These are phyloP conservation scores for Noctua fimbriata DNA, from an alignment of 2,888 invertebrate genomes.

Conservation along the genomic window DNA sequence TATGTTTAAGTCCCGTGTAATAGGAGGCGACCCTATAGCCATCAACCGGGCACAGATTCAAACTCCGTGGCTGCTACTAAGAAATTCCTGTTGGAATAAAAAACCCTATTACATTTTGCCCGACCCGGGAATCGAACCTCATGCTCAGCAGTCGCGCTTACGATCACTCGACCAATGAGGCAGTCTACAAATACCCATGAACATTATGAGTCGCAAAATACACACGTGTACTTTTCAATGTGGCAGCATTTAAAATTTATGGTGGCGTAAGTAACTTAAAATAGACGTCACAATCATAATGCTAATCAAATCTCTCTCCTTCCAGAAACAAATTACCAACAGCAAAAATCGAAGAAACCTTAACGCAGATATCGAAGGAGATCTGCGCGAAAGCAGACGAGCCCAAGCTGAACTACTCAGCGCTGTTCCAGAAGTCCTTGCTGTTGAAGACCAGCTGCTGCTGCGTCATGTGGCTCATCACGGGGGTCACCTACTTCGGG, in stretches of 20 bases:
- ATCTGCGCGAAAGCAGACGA: slow-evolving; percentile 70
- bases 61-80: too few species aligned
- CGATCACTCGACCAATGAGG: too few species aligned
- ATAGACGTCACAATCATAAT: neutral
- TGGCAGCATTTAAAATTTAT: neutral
- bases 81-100: too few species aligned
- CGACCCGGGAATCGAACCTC: too few species aligned
- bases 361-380: slow-evolving; percentile 80
- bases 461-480: slow-evolving; percentile 94
- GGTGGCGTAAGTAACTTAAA: neutral
- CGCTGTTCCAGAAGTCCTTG: slow-evolving; percentile 92
- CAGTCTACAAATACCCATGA: too few species aligned
- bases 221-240: neutral
- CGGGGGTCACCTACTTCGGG: slow-evolving; percentile 96
- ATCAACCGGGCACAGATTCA: too few species aligned
- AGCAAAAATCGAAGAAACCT: slow-evolving; percentile 83
- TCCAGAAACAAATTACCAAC: slow-evolving; percentile 88
- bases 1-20: too few species aligned
- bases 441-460: slow-evolving; percentile 92
- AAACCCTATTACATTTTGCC: too few species aligned
- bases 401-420: slow-evolving; percentile 89
- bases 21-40: too few species aligned
- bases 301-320: slow-evolving; percentile 21
- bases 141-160: too few species aligned
- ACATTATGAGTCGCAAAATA: neutral